A percentile compares a stretch with the other conserved stretches of the same genome.
Conservation (phyloP, 2,113 vertebrate species). For the Vidua chalybeata region DNA sequence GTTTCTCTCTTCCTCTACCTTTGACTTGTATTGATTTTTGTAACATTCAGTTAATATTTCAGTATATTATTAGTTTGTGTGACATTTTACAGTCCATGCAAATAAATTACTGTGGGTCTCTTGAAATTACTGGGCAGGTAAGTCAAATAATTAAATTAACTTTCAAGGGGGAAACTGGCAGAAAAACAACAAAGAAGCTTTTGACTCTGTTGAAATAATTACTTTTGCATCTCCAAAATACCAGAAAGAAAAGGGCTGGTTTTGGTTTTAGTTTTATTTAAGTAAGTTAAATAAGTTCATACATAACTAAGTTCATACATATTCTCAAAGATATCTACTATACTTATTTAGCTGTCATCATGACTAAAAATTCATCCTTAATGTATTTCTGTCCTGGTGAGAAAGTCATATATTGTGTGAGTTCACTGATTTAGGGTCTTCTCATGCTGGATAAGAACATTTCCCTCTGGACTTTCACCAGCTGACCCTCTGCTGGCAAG, state of each 20-base stretch:
- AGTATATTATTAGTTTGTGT: constrained; percentile 15
- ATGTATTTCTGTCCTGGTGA: background rate
- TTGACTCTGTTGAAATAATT: background rate
- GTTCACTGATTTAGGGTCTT: background rate
- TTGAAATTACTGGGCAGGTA: constrained; percentile 15
- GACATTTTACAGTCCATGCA: constrained; percentile 29
- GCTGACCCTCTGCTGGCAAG: background rate
- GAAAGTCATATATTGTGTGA: background rate
- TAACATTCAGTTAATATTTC: constrained; percentile 39
- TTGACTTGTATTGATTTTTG: constrained; percentile 32
- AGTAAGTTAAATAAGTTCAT: background rate
- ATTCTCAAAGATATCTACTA: background rate
- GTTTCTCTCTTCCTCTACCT: constrained; percentile 1
- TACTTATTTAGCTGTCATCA: background rate
- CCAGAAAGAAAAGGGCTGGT: background rate
- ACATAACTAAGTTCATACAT: background rate
- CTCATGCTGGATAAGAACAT: background rate
- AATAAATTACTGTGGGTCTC: background rate
- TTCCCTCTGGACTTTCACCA: background rate
- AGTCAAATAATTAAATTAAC: background rate
- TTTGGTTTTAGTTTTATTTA: background rate
- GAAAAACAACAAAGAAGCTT: background rate
- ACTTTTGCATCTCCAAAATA: background rate
- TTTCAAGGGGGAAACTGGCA: background rate
- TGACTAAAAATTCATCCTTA: background rate